Base-by-base conservation (phyloP, 2,797 vertebrate genomes). In the Enteromius radiatus region DNA sequence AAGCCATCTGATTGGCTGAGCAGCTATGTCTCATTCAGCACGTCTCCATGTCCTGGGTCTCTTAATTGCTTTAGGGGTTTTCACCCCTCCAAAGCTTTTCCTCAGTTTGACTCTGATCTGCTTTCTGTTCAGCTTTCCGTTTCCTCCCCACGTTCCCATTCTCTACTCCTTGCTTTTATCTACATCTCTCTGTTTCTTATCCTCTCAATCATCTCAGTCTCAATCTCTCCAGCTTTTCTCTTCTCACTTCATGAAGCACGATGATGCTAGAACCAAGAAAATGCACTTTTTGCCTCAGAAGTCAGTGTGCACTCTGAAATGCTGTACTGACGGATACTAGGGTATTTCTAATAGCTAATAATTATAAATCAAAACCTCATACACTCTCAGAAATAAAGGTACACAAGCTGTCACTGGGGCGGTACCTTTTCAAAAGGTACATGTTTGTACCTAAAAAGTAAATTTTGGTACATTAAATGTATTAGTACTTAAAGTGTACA, bases 41-140 rank as follows among this genome's bases (percentile, higher is more conserved):
- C 4, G 70, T 70, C 47, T 78, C 74, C 52, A 64, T 70, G 70
- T 78, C 71, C 69, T 49, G 52, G 59, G 28, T 41, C 83, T 76
- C 70, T 49, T 84, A 78, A 86, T 73, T 86, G 69, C 68, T 81
- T 81, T 77, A 56, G 78, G 47, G 84, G 75, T 49, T 87, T 83
- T 68, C 77, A 83, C 73, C 36, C 68, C 69, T 56, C 56, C 31
- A 49, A 26, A 76, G 63, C 23, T 52, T 31, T 70, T 21, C 26
- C 38, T 70, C 23, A 23, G 19, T 45, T 45, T 4, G 28, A 65
- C 65, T 81, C 52, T 80, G 33, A 59, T 45, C 54, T 81, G 15
- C 71, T 75, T 49, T n/a, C 65, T 64, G 11, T 19, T 63, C 17
- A 21, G 56, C 23, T 79, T 38, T 54, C 15, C 21, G 71, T 52